A percentile compares a stretch with the other conserved stretches of the same genome.
Evolutionary conservation across 2,888 invertebrate genomes (phyloP).

Genomic region (Spodoptera picta): DNA sequence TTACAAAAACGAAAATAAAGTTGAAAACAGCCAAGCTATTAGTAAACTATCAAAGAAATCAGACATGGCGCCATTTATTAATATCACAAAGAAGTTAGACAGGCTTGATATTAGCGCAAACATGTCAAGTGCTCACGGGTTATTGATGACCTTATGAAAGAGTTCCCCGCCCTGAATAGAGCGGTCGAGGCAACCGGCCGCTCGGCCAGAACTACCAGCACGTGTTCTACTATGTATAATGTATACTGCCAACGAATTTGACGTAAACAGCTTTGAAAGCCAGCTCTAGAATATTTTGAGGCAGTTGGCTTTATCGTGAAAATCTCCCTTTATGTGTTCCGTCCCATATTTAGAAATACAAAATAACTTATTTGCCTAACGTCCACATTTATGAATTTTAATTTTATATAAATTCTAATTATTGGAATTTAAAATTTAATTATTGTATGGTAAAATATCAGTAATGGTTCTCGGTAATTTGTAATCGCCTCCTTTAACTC

Average conservation of each 20-base stretch:
- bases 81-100: conserved; percentile 44
- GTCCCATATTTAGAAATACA: background rate
- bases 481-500: too few species aligned
- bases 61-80: conserved; percentile 38
- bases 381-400: background rate
- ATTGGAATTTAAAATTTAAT: too few species aligned
- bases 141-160: conserved; percentile 98
- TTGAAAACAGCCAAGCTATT: conserved; percentile 9
- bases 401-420: too few species aligned
- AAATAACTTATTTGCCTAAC: background rate
- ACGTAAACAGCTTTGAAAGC: conserved; percentile 38
- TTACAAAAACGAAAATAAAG: conserved; percentile 9
- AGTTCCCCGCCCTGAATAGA: conserved; percentile 98
- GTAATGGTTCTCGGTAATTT: background rate
- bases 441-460: too few species aligned
- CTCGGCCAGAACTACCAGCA: conserved; percentile 96
- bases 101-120: conserved; percentile 47
- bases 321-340: conserved; percentile 23
- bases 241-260: conserved; percentile 28
- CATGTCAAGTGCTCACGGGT: conserved; percentile 90
- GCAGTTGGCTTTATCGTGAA: conserved; percentile 13
- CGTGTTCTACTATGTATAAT: conserved; percentile 89
- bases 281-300: conserved; percentile 27
- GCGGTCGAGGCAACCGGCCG: conserved; percentile 96
- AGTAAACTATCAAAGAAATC: conserved; percentile 21